Conservation (phyloP, 2,888 invertebrate species). For the Agonopterix alstromeriana region DNA sequence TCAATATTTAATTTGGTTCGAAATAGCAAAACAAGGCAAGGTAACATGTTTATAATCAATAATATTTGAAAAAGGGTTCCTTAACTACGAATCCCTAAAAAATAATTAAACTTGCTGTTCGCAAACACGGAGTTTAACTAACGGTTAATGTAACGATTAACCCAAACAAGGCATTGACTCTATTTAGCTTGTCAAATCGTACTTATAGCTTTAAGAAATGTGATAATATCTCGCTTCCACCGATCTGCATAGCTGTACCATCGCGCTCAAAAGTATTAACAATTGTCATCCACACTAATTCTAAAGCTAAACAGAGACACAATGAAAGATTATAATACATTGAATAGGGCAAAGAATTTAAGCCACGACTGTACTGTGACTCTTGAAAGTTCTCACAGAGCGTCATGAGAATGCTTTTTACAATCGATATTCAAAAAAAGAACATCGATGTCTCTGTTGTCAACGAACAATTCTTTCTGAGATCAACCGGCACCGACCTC, state of each 20-base stretch:
- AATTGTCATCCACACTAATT: conserved; percentile 26
- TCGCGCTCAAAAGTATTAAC: conserved; percentile 34
- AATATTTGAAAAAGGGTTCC: too few relatives aligned
- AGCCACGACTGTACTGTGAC: conserved; percentile 47
- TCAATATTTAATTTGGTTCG: too few relatives aligned
- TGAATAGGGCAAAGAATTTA: conserved; percentile 59
- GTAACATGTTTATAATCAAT: too few relatives aligned
- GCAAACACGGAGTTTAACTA: conserved; percentile 6
- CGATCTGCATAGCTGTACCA: conserved; percentile 28
- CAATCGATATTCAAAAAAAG: conserved; percentile 75
- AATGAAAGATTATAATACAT: conserved; percentile 37
- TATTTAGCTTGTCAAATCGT: conserved; percentile 30
- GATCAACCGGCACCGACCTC: conserved; percentile 35
- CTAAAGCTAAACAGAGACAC: conserved; percentile 37
- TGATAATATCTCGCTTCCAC: conserved; percentile 35
- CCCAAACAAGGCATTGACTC: conserved; percentile 30
- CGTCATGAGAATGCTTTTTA: conserved; percentile 71
- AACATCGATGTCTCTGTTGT: conserved; percentile 74
- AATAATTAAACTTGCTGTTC: neutral
- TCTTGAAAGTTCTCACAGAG: conserved; percentile 67
- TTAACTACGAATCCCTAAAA: too few relatives aligned
- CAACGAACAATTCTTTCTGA: conserved; percentile 70
- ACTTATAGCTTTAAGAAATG: conserved; percentile 24
- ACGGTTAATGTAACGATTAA: conserved; percentile 30
- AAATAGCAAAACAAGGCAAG: too few relatives aligned